phyloP scores from a whole-genome alignment of 1,140 invertebrate genomes.

The Drosophila funebris region DNA sequence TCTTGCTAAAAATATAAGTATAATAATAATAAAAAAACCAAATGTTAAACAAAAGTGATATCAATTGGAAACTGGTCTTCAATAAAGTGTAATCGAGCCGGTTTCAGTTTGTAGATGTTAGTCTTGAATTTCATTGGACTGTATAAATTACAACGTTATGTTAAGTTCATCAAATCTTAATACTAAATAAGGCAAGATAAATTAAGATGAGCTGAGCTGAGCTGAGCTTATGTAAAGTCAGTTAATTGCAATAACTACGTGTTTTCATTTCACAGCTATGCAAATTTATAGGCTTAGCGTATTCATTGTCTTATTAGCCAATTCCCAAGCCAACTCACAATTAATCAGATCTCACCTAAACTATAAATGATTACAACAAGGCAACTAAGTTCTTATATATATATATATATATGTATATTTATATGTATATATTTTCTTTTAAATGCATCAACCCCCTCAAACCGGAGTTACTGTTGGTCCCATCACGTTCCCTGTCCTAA shows the following conservation, averaged over 20 bases:
- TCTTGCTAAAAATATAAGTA: conserved; percentile 15
- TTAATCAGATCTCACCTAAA: conserved; percentile 6
- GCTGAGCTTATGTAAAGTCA: conserved; percentile 3
- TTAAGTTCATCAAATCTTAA: background rate
- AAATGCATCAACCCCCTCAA: conserved; percentile 2
- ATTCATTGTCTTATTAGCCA: conserved; percentile 40
- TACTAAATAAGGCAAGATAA: background rate
- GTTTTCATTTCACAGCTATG: conserved; percentile 3
- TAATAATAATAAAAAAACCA: conserved; percentile 17
- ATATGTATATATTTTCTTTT: too few species aligned
- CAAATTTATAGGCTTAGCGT: conserved; percentile 2
- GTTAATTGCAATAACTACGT: background rate
- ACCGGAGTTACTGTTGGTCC: conserved; percentile 6
- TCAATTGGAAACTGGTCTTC: conserved; percentile 14
- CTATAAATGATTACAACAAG: background rate
- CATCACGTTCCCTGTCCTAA: conserved; percentile 20
- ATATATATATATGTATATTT: too few species aligned
- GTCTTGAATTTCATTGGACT: conserved; percentile 2
- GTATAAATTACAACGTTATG: conserved; percentile 20
- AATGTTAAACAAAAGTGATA: background rate
- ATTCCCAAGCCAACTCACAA: conserved; percentile 25
- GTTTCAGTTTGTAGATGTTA: conserved; percentile 9
- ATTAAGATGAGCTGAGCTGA: background rate
- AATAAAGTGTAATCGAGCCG: conserved; percentile 25
- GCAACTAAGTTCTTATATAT: too few species aligned